Percentiles rank a stretch among this genome's conserved stretches.
These are phyloP conservation scores for Morpho deidamia DNA, from an alignment of 2,888 invertebrate genomes.

Conservation along the genomic window DNA sequence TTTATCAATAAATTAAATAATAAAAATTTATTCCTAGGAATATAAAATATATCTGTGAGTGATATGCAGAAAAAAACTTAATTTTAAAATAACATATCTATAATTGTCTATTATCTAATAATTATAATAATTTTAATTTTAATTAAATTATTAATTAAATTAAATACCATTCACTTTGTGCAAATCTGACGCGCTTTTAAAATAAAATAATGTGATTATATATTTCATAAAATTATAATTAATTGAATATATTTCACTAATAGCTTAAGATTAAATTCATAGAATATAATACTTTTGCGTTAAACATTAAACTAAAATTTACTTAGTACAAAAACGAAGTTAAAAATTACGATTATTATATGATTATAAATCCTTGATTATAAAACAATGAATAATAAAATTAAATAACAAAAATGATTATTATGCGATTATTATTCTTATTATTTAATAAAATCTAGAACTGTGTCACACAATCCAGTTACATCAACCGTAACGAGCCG, in stretches of 20 bases:
- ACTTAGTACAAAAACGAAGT: slow-evolving; percentile 13
- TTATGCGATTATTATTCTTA: neutral
- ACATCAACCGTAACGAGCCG: slow-evolving; percentile 48
- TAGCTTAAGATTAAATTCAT: neutral
- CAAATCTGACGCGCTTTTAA: slow-evolving; percentile 38
- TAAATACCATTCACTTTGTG: slow-evolving; percentile 50
- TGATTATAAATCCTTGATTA: neutral
- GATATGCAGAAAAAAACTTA: slow-evolving; percentile 57
- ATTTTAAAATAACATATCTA: slow-evolving; percentile 2
- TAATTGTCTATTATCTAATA: slow-evolving; percentile 4
- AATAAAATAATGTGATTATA: neutral
- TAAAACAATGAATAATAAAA: too few species aligned
- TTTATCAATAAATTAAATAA: neutral
- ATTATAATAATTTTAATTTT: neutral
- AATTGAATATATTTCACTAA: too few species aligned
- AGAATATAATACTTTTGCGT: neutral
- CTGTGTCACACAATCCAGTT: slow-evolving; percentile 45
- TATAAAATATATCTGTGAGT: slow-evolving; percentile 36
- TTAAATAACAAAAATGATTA: neutral
- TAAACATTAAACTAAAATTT: slow-evolving; percentile 10
- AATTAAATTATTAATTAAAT: slow-evolving; percentile 6
- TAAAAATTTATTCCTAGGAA: neutral
- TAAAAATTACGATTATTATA: neutral
- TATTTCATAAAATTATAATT: neutral
- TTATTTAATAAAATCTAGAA: slow-evolving; percentile 5